These are phyloP conservation scores for Pelecanoides urinatrix DNA, from an alignment of 2,113 vertebrate genomes.

Conservation along the genomic window DNA sequence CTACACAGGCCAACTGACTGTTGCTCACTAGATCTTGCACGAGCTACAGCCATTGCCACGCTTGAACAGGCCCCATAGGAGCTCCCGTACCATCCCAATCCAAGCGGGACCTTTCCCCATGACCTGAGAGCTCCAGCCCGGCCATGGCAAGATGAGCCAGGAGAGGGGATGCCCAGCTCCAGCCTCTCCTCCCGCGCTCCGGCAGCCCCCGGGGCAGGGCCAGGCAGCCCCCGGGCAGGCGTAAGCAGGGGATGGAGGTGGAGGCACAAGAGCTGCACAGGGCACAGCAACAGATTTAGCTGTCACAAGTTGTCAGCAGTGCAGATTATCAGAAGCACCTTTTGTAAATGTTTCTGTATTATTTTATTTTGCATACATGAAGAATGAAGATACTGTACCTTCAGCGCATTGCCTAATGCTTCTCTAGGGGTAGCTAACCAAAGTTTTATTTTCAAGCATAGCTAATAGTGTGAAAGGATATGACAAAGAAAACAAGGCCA, in stretches of 20 bases:
- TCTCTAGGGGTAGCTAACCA: neutral
- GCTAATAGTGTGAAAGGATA: neutral
- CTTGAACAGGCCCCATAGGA: neutral
- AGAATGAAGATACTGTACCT: neutral
- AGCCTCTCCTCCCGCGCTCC: neutral
- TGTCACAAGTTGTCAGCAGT: neutral
- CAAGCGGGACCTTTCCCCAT: accelerated
- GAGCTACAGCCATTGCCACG: neutral
- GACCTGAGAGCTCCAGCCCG: too few species aligned
- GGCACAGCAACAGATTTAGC: neutral
- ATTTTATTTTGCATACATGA: neutral
- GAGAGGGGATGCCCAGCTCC: neutral
- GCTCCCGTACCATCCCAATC: accelerated
- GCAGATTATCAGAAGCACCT: neutral
- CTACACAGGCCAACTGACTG: neutral
- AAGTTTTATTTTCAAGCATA: neutral
- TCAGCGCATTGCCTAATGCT: neutral
- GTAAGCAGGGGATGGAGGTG: neutral
- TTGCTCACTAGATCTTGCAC: neutral
- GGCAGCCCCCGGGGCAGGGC: neutral
- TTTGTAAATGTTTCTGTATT: neutral
- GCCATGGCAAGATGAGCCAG: accelerated
- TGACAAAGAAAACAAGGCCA: neutral
- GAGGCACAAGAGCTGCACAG: neutral
- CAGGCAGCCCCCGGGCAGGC: neutral